These are phyloP conservation scores for Pseudomyrmex gracilis DNA, from an alignment of 1,140 invertebrate genomes.

Conservation along the genomic window DNA sequence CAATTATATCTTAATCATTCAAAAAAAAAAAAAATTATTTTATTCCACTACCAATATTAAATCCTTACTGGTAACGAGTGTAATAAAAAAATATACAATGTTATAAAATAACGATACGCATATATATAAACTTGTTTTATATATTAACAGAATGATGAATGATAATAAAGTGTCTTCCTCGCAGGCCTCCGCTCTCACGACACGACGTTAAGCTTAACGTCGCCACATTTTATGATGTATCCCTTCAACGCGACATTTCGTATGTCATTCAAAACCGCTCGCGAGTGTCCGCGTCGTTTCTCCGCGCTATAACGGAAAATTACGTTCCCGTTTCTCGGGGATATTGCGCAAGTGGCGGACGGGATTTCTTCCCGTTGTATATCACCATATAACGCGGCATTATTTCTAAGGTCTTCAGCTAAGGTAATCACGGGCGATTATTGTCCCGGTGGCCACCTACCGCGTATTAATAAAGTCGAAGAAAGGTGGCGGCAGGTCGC, in stretches of 20 bases:
- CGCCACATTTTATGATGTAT: slow-evolving; percentile 21
- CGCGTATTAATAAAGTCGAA: slow-evolving; percentile 79
- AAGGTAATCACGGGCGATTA: slow-evolving; percentile 69
- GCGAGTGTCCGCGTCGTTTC: slow-evolving; percentile 1
- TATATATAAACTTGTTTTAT: background rate
- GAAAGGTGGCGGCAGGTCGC: slow-evolving; percentile 75
- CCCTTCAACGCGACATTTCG: background rate
- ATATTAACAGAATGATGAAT: background rate
- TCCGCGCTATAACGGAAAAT: slow-evolving; percentile 19
- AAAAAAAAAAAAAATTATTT: slow-evolving; percentile 5
- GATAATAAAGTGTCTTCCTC: background rate
- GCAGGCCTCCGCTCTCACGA: background rate
- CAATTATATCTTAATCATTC: background rate
- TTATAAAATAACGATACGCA: background rate
- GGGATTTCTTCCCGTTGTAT: slow-evolving; percentile 49
- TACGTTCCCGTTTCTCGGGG: slow-evolving; percentile 34
- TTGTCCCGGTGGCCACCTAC: slow-evolving; percentile 75
- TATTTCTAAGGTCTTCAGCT: slow-evolving; percentile 64
- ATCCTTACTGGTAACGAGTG: background rate
- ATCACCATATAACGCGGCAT: slow-evolving; percentile 69
- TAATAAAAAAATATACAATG: slow-evolving; percentile 16
- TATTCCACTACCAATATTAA: slow-evolving; percentile 6
- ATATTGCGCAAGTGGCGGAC: background rate
- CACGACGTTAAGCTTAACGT: slow-evolving; percentile 4
- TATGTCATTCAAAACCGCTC: slow-evolving; percentile 12